A percentile compares a stretch with the other conserved stretches of the same genome.
These are phyloP conservation scores for Tricholauxania praeusta DNA, from an alignment of 2,888 invertebrate species.

Conservation along the genomic window DNA sequence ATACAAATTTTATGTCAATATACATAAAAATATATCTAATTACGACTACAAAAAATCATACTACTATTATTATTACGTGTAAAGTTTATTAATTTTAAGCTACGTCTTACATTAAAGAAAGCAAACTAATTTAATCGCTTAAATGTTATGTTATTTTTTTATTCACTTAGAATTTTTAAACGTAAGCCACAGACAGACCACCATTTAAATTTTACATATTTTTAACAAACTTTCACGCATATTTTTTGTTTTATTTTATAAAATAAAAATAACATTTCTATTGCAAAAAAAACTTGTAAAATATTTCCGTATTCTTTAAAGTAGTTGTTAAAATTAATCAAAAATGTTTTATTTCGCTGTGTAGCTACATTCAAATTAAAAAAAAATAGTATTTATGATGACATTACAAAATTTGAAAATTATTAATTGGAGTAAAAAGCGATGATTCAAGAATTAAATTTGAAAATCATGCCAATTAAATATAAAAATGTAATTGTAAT, in stretches of 20 bases:
- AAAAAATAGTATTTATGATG: not conserved
- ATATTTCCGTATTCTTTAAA: slow-evolving; percentile 17
- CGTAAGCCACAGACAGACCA: slow-evolving; percentile 46
- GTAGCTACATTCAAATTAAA: slow-evolving; percentile 20
- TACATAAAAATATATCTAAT: too few relatives aligned
- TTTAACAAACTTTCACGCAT: slow-evolving; percentile 52
- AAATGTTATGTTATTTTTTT: not conserved
- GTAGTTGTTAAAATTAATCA: slow-evolving; percentile 21
- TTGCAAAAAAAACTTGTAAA: slow-evolving; percentile 33
- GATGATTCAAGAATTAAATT: not conserved
- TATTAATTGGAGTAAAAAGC: not conserved
- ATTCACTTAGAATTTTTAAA: slow-evolving; percentile 11
- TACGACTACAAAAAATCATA: slow-evolving; percentile 1
- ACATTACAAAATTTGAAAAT: not conserved
- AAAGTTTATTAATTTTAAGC: not conserved
- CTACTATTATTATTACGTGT: too few relatives aligned
- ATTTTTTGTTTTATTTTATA: slow-evolving; percentile 30
- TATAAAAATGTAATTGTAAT: slow-evolving; percentile 38
- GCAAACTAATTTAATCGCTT: not conserved
- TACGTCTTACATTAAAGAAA: not conserved
- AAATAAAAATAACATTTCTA: slow-evolving; percentile 22
- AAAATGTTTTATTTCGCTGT: slow-evolving; percentile 14
- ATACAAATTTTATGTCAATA: too few relatives aligned
- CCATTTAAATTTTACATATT: slow-evolving; percentile 50
- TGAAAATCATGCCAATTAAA: slow-evolving; percentile 31